Percentiles rank a stretch among this genome's conserved stretches.
Evolutionary conservation across 2,113 vertebrate genomes (phyloP).

Genomic region (Brachyhypopomus gauderio): DNA sequence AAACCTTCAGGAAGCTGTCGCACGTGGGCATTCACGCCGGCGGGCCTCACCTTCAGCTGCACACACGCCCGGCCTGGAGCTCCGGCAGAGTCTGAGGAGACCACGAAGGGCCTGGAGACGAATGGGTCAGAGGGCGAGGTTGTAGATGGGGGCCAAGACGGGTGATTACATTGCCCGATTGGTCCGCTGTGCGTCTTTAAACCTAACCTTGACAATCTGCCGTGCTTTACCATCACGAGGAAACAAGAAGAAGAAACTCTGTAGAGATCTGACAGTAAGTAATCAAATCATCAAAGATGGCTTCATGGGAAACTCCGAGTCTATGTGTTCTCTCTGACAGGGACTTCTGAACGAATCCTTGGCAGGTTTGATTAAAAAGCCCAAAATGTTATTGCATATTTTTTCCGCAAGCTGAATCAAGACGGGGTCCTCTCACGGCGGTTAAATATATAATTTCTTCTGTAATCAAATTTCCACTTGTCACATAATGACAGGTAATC

Average conservation of each 20-base stretch:
- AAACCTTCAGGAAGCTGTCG: conserved; percentile 38
- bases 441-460: conserved; percentile 79
- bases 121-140: neutral
- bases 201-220: neutral
- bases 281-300: conserved; percentile 41
- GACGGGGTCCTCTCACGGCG: conserved; percentile 72
- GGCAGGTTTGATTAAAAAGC: conserved; percentile 54
- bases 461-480: conserved; percentile 76
- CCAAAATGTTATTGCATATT: conserved; percentile 42
- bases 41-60: neutral
- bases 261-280: conserved; percentile 29
- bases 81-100: conserved; percentile 19
- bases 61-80: conserved; percentile 30
- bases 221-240: neutral
- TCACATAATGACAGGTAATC: conserved; percentile 75
- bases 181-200: conserved; percentile 3
- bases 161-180: conserved; percentile 41
- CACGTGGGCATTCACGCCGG: conserved; percentile 37
- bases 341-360: conserved; percentile 39
- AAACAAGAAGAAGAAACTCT: neutral
- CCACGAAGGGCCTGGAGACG: conserved; percentile 1
- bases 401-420: conserved; percentile 48
- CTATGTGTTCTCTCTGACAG: conserved; percentile 29
- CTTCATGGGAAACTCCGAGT: conserved; percentile 2
- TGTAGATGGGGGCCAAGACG: neutral